Evolutionary conservation across 2,888 invertebrate species (phyloP).

Genomic region (Acanthococcus lagerstroemiae): DNA sequence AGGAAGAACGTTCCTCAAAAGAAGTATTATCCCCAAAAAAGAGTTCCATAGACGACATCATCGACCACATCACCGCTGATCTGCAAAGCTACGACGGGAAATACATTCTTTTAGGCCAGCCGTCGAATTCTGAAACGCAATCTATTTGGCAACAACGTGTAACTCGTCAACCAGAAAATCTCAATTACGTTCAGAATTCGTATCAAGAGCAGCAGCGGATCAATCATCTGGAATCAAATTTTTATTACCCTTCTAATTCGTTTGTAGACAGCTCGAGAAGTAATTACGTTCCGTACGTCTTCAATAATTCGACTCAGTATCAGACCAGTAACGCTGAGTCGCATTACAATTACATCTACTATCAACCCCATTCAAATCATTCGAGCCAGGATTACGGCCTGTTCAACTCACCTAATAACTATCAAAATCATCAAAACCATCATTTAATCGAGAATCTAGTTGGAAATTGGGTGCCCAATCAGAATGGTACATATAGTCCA

Average conservation of each 20-base stretch:
- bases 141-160: slow-evolving; percentile 33
- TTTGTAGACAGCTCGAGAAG: slow-evolving; percentile 15
- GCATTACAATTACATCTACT: slow-evolving; percentile 37
- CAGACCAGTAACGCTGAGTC: slow-evolving; percentile 17
- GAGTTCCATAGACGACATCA: slow-evolving; percentile 47
- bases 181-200: slow-evolving; percentile 22
- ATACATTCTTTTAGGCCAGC: slow-evolving; percentile 48
- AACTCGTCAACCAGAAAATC: slow-evolving; percentile 20
- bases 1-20: slow-evolving; percentile 7
- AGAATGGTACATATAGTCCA: slow-evolving; percentile 61
- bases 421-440: slow-evolving; percentile 34
- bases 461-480: slow-evolving; percentile 62
- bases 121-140: slow-evolving; percentile 35
- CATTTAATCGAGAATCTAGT: slow-evolving; percentile 60
- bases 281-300: slow-evolving; percentile 21
- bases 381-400: slow-evolving; percentile 42
- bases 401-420: slow-evolving; percentile 37
- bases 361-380: slow-evolving; percentile 35
- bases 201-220: slow-evolving; percentile 16
- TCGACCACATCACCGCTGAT: slow-evolving; percentile 52
- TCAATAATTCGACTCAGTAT: slow-evolving; percentile 23
- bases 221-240: slow-evolving; percentile 16
- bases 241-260: slow-evolving; percentile 18
- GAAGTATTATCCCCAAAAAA: slow-evolving; percentile 34
- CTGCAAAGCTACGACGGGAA: slow-evolving; percentile 49